Percentiles rank a stretch among this genome's conserved stretches.
Conservation (phyloP, 2,888 invertebrate genomes). For the Merodon equestris region DNA sequence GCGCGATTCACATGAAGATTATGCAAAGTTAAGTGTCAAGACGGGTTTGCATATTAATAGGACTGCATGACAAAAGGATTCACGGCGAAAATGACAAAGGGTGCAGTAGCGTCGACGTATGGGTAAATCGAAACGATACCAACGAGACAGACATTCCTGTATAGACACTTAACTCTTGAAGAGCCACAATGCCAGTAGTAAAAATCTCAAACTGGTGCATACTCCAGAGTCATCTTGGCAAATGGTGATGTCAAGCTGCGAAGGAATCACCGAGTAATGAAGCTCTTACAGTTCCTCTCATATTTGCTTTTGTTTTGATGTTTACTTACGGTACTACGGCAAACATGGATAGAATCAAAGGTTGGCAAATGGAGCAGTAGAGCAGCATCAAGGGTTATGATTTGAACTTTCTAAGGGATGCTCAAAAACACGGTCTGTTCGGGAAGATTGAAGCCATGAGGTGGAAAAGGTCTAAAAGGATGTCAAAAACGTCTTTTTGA, state of each 20-base stretch:
- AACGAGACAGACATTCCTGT: too few species aligned
- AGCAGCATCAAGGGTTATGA: too few species aligned
- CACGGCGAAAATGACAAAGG: too few species aligned
- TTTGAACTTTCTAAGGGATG: too few species aligned
- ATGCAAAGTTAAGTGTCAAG: constrained; percentile 64
- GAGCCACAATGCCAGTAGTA: too few species aligned
- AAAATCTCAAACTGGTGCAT: too few species aligned
- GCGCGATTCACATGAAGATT: constrained; percentile 30
- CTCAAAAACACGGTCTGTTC: constrained; percentile 37
- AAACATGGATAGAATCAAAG: constrained; percentile 22
- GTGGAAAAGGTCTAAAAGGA: too few species aligned
- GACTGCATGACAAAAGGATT: constrained; percentile 56
- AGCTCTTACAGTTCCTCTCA: constrained; percentile 54
- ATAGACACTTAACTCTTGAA: too few species aligned
- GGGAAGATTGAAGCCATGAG: constrained; percentile 18
- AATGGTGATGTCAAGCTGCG: constrained; percentile 18
- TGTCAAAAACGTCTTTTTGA: too few species aligned
- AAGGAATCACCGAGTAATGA: constrained; percentile 37
- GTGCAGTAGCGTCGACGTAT: too few species aligned
- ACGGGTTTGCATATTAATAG: constrained; percentile 66
- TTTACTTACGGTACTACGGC: constrained; percentile 30
- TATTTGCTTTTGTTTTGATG: constrained; percentile 55
- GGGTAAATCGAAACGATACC: too few species aligned
- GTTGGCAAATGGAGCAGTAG: constrained; percentile 35
- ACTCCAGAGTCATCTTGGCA: background rate